A percentile compares a stretch with the other conserved stretches of the same genome.
phyloP scores from a whole-genome alignment of 1,140 invertebrate genomes.

The Chrysoperla carnea region DNA sequence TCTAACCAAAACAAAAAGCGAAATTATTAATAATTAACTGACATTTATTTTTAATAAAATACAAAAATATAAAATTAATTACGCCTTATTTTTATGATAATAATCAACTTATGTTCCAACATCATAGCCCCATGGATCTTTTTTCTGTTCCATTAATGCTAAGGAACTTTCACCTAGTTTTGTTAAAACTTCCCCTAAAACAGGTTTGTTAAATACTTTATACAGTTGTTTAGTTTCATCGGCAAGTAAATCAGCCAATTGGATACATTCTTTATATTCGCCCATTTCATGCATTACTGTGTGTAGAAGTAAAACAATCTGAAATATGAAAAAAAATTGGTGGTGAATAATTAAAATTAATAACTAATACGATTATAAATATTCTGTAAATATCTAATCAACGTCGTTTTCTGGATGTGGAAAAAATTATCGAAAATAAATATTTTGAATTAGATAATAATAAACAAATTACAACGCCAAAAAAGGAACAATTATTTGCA shows the following conservation, averaged over 20 bases:
- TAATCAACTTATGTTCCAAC: conserved; percentile 3
- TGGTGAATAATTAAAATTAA: not conserved
- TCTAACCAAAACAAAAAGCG: too few relatives aligned
- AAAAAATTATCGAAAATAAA: too few relatives aligned
- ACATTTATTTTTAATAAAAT: too few relatives aligned
- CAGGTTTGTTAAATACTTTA: conserved; percentile 55
- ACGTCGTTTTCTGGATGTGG: too few relatives aligned
- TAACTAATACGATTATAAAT: not conserved
- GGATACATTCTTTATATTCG: conserved; percentile 57
- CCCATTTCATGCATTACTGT: conserved; percentile 59
- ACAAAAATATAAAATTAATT: not conserved
- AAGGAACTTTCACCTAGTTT: conserved; percentile 64
- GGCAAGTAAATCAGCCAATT: conserved; percentile 61
- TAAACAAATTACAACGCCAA: too few relatives aligned
- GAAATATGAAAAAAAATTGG: not conserved
- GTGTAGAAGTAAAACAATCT: conserved; percentile 55
- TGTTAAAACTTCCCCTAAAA: conserved; percentile 54
- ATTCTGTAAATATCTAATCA: too few relatives aligned
- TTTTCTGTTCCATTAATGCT: conserved; percentile 48
- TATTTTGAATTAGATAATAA: too few relatives aligned
- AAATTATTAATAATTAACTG: too few relatives aligned
- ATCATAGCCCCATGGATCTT: conserved; percentile 48
- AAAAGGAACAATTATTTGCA: too few relatives aligned
- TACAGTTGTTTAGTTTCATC: conserved; percentile 63
- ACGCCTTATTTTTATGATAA: not conserved